Base-by-base conservation (phyloP, 1,140 invertebrate genomes). In the Drosophila insularis region DNA sequence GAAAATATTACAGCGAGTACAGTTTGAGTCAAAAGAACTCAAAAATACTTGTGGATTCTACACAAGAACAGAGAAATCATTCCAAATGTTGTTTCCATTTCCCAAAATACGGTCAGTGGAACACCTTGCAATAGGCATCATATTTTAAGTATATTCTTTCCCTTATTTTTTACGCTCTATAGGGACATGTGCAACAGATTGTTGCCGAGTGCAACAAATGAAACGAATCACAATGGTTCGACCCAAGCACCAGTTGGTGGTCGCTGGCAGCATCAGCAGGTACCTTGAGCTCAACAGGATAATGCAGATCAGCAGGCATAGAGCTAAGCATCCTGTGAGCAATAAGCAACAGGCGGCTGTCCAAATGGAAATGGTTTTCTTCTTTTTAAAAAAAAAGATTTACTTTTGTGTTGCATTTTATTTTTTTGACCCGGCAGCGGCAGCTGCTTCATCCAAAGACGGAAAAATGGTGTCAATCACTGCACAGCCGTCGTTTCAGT, bases 131-230 rank as follows among this genome's bases (percentile, higher is more conserved):
- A 55, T 63, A 63, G 71, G 81, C 80, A 81, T 81, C 84, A 61
- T 62, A 89, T 84, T 80, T 50, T 50, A 13, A 50, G 43, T 21
- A 21, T 50, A 7, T 35, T 35, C 32, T 80, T 61, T 64, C 54
- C 39, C 67, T 56, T 64, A 13, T 50, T 68, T 64, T 68, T 70
- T 67, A 63, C 62, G 81, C 81, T 82, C 76, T 67, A 58, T 70
- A 68, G 75, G 50, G 75, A 86, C 81, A 86, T 86, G 82, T 86
- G 81, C 81, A 86, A 86, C 85, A 89, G 85, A 74, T 89, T 89
- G 84, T 54, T 32, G 63, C 23, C 43, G 60, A 58, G 50, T 71
- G 71, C 80, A 80, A 78, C 74, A 81, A 87, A 86, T 81, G 81
- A 85, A 87, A 75, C 82, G 78, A 87, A 87, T 85, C 77, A 79